Evolutionary conservation across 2,797 vertebrate species (phyloP).

Genomic region (Gadopsis bispinosus): DNA sequence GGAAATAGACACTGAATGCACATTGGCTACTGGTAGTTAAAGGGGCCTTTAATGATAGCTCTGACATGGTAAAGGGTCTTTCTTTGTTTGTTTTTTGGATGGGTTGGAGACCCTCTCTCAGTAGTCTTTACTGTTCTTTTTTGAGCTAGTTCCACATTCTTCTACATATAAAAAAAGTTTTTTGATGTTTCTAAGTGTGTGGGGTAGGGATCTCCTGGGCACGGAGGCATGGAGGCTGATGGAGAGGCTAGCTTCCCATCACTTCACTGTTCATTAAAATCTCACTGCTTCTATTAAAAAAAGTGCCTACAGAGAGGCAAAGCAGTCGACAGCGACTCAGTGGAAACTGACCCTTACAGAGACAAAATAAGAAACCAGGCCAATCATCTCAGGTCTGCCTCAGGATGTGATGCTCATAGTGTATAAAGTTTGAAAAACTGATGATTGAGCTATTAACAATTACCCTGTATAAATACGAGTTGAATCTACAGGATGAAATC

Average conservation of each 20-base stretch:
- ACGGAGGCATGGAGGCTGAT: slow-evolving; percentile 29
- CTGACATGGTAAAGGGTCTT: slow-evolving; percentile 38
- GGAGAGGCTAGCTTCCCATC: slow-evolving; percentile 51
- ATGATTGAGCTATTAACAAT: background rate
- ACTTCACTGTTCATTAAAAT: slow-evolving; percentile 70
- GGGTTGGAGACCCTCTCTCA: slow-evolving; percentile 51
- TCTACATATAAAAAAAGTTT: slow-evolving; percentile 41
- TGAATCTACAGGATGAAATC: background rate
- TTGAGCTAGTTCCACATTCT: slow-evolving; percentile 37
- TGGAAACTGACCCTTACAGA: slow-evolving; percentile 48
- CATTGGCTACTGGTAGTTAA: slow-evolving; percentile 76
- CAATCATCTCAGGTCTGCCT: slow-evolving; percentile 27
- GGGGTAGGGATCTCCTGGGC: slow-evolving; percentile 37
- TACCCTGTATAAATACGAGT: background rate
- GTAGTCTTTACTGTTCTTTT: slow-evolving; percentile 46
- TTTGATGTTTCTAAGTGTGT: slow-evolving; percentile 62
- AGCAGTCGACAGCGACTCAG: slow-evolving; percentile 46
- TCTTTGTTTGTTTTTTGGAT: slow-evolving; percentile 67
- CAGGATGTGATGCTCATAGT: slow-evolving; percentile 21
- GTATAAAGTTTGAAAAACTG: slow-evolving; percentile 11
- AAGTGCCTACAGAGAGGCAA: slow-evolving; percentile 45
- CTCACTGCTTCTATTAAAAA: slow-evolving; percentile 50
- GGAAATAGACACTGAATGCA: slow-evolving; percentile 71
- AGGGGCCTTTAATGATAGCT: slow-evolving; percentile 63
- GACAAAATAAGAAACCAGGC: slow-evolving; percentile 45